phyloP scores from a whole-genome alignment of 2,113 vertebrate genomes.

The Dicentrarchus labrax region DNA sequence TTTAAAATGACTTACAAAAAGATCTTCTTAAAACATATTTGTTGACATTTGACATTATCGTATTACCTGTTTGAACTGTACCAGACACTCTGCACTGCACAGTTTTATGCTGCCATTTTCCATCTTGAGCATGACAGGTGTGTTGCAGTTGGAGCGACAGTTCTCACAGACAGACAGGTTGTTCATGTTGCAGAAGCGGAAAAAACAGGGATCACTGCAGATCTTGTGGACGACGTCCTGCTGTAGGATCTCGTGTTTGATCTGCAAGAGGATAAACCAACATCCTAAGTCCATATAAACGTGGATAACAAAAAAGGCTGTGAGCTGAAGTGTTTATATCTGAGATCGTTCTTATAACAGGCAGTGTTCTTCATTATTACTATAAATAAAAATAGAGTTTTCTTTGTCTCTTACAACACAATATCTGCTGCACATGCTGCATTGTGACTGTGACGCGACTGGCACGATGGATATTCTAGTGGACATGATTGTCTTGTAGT shows the following conservation, averaged over 20 bases:
- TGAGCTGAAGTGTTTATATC: not conserved
- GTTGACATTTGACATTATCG: no score
- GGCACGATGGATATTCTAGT: constrained; percentile 40
- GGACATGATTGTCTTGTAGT: constrained; percentile 87
- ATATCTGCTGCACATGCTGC: constrained; percentile 93
- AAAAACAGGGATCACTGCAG: constrained; percentile 92
- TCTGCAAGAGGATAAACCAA: constrained; percentile 77
- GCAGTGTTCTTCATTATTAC: not conserved
- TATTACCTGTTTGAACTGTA: constrained; percentile 89
- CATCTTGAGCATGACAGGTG: constrained; percentile 85
- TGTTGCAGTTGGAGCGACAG: constrained; percentile 86
- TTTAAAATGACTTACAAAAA: not conserved
- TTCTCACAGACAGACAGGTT: constrained; percentile 90
- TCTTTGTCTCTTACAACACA: constrained; percentile 85
- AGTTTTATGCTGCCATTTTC: constrained; percentile 88
- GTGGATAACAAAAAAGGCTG: not conserved
- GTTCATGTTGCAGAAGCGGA: constrained; percentile 90
- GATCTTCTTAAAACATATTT: not conserved
- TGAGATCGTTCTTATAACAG: not conserved
- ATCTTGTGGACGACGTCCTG: constrained; percentile 89
- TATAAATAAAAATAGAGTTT: accelerated
- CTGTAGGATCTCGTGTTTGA: constrained; percentile 91
- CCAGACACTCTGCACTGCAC: constrained; percentile 88
- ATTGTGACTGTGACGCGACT: constrained; percentile 78
- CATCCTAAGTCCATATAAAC: not conserved